Conservation (phyloP, 2,797 vertebrate genomes). For the Characodon lateralis region DNA sequence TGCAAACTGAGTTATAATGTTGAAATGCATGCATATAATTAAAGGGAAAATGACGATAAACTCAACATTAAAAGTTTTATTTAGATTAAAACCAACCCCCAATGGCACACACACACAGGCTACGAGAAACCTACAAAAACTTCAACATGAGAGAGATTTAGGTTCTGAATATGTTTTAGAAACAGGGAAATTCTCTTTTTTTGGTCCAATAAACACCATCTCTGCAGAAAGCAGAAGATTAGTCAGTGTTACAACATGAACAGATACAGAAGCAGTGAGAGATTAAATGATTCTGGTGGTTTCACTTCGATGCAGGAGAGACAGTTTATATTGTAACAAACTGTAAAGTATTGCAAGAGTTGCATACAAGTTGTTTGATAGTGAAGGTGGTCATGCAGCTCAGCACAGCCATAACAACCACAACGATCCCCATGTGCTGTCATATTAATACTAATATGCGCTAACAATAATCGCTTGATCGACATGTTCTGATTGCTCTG, state of each 20-base stretch:
- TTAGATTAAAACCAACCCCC: not conserved
- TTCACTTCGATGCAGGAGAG: not conserved
- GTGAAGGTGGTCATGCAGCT: not conserved
- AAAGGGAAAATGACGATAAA: not conserved
- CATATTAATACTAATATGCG: not conserved
- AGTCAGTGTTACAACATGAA: not conserved
- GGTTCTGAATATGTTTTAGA: not conserved
- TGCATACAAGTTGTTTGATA: not conserved
- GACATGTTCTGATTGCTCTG: not conserved
- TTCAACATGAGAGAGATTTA: not conserved
- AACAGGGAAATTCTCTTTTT: not conserved
- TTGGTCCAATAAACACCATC: not conserved
- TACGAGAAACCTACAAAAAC: not conserved
- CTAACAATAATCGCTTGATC: no score
- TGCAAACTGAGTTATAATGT: not conserved
- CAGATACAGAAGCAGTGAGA: not conserved
- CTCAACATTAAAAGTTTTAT: not conserved
- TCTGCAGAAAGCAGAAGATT: not conserved
- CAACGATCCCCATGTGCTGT: not conserved
- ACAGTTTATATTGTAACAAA: not conserved
- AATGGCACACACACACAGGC: not conserved
- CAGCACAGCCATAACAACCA: not conserved
- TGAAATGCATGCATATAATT: not conserved
- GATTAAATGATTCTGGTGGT: not conserved
- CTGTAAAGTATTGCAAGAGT: not conserved